Conservation (phyloP, 2,888 invertebrate species). For the Iselma pallidipennis region DNA sequence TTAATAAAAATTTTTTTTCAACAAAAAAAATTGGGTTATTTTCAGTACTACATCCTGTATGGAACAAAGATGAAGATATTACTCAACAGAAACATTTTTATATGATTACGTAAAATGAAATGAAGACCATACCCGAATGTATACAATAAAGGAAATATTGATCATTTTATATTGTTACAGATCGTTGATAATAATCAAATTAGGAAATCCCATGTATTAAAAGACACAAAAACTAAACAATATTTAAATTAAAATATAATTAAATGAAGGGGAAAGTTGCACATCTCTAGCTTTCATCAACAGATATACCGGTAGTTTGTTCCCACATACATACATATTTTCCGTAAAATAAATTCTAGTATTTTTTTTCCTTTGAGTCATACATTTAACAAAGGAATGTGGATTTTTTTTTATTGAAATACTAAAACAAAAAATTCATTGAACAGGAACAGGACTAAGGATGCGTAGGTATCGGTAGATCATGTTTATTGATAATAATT, state of each 20-base stretch:
- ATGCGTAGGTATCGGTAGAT: too few relatives aligned
- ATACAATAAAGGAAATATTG: not conserved
- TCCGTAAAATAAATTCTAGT: not conserved
- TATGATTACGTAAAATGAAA: not conserved
- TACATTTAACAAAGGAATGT: too few relatives aligned
- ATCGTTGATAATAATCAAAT: slow-evolving; percentile 5
- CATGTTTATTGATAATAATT: not conserved
- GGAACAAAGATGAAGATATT: too few relatives aligned
- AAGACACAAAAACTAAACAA: not conserved
- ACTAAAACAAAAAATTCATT: too few relatives aligned
- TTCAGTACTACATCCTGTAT: too few relatives aligned
- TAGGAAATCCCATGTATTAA: slow-evolving; percentile 7
- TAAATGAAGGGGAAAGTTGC: slow-evolving; percentile 29
- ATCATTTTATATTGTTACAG: not conserved
- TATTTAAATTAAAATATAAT: slow-evolving; percentile 20
- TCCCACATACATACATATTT: not conserved
- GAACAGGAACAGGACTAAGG: too few relatives aligned
- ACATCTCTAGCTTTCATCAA: slow-evolving; percentile 27
- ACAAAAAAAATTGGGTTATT: too few relatives aligned
- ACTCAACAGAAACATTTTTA: too few relatives aligned
- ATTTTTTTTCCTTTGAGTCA: too few relatives aligned
- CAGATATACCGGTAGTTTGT: slow-evolving; percentile 3
- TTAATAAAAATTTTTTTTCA: too few relatives aligned
- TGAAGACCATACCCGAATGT: not conserved
- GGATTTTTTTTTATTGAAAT: too few relatives aligned